Conservation (phyloP, 2,888 invertebrate genomes). For the Cephus spinipes region DNA sequence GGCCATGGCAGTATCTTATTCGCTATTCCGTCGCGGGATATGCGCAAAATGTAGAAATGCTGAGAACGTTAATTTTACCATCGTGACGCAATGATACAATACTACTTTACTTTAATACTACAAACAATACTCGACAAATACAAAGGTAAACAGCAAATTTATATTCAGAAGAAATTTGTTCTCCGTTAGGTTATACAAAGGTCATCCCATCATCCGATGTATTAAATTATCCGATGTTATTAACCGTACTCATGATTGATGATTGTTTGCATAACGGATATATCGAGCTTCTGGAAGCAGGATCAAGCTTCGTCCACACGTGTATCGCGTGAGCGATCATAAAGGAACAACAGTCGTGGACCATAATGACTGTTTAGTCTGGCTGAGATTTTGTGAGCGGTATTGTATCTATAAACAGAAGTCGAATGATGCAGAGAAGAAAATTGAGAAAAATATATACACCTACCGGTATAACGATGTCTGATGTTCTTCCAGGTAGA, state of each 20-base stretch:
- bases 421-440: not conserved
- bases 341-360: not conserved
- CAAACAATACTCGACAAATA: not conserved
- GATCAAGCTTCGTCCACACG: not conserved
- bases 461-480: not conserved
- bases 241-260: not conserved
- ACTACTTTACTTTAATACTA: too few species aligned
- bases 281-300: not conserved
- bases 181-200: not conserved
- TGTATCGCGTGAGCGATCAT: not conserved
- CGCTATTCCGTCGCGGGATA: constrained; percentile 10
- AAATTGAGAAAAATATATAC: not conserved
- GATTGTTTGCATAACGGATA: not conserved
- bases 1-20: constrained; percentile 6
- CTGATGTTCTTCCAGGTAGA: not conserved
- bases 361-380: constrained; percentile 35
- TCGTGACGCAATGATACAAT: constrained; percentile 24
- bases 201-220: not conserved
- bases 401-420: not conserved
- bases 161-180: not conserved
- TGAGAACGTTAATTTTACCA: not conserved
- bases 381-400: constrained; percentile 29
- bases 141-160: not conserved
- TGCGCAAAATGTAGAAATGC: constrained; percentile 1
- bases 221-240: too few species aligned